These are phyloP conservation scores for Salvelinus namaycush DNA, from an alignment of 2,113 vertebrate genomes.

Conservation along the genomic window DNA sequence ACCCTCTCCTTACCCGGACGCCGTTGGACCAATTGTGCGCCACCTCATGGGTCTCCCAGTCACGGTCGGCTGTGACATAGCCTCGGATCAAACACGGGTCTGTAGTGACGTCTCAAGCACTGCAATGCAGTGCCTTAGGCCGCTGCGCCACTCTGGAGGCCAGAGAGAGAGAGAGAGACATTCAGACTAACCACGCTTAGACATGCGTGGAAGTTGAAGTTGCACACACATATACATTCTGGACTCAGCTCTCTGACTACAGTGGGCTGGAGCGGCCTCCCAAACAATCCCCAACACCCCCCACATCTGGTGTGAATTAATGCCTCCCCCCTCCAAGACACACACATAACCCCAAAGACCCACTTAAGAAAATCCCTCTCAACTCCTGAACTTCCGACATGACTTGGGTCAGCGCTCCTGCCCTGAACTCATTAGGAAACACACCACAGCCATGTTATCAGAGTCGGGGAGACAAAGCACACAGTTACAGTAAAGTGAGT, in stretches of 20 bases:
- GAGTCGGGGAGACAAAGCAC: conserved; percentile 33
- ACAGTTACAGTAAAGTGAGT: background rate
- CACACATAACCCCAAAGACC: conserved; percentile 50
- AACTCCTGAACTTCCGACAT: conserved; percentile 81
- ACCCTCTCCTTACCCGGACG: too few species aligned
- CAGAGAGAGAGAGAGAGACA: too few species aligned
- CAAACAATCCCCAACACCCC: conserved; percentile 48
- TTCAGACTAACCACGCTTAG: too few species aligned
- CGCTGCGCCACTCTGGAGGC: too few species aligned
- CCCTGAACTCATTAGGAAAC: conserved; percentile 56
- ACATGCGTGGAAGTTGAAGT: conserved; percentile 13
- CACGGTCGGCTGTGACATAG: too few species aligned
- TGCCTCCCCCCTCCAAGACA: conserved; percentile 44
- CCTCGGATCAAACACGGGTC: too few species aligned
- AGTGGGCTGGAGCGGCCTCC: conserved; percentile 43
- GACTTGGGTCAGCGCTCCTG: conserved; percentile 68
- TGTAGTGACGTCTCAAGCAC: too few species aligned
- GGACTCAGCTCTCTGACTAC: conserved; percentile 38
- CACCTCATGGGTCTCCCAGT: too few species aligned
- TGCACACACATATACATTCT: conserved; percentile 23
- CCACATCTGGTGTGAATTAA: conserved; percentile 76
- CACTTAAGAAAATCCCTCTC: conserved; percentile 71
- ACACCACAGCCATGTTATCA: conserved; percentile 54
- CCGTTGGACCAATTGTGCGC: too few species aligned
- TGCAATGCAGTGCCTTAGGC: too few species aligned